phyloP scores from a whole-genome alignment of 35 echinoderm and acorn worm genomes.

The Hemicentrotus pulcherrimus region DNA sequence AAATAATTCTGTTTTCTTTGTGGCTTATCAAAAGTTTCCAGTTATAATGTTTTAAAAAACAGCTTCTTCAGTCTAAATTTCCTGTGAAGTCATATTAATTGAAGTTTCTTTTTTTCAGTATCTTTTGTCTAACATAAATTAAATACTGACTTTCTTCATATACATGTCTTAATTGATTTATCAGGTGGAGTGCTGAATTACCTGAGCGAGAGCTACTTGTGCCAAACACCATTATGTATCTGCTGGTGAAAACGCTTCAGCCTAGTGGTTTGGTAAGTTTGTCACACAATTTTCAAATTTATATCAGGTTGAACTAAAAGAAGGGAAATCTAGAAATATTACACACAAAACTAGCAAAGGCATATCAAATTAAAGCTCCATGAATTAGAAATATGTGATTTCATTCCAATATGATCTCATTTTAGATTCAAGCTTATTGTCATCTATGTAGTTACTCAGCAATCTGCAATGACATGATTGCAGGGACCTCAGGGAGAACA shows the following conservation, averaged over 20 bases:
- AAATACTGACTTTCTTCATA: neutral
- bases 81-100: neutral
- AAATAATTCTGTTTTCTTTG: neutral
- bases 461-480: no score
- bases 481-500: no score
- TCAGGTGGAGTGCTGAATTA: constrained; percentile 82
- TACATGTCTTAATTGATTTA: neutral
- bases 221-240: constrained; percentile 76
- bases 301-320: no score
- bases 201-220: constrained; percentile 73
- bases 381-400: neutral
- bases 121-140: neutral
- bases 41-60: no score
- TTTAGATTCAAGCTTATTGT: neutral
- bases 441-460: neutral
- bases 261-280: constrained; percentile 73
- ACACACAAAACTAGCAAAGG: neutral
- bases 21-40: neutral
- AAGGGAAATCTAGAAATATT: no score
- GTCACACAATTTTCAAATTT: neutral
- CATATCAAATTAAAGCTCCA: neutral
- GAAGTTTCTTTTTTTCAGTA: neutral
- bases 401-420: neutral
- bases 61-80: no score
- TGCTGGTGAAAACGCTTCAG: constrained; percentile 73